Evolutionary conservation across 2,888 invertebrate species (phyloP).

Genomic region (Abrostola tripartita): DNA sequence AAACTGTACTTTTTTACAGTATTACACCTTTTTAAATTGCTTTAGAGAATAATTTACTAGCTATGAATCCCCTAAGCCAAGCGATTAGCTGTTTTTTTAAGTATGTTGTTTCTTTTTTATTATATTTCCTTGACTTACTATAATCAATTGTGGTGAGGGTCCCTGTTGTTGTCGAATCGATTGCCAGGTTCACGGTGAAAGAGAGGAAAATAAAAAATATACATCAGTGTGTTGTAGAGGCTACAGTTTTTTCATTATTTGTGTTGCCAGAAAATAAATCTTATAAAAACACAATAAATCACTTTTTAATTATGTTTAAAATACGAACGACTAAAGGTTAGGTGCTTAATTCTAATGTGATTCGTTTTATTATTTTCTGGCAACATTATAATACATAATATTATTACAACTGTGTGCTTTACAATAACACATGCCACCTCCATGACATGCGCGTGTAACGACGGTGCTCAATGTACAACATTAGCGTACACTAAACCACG

Average conservation of each 20-base stretch:
- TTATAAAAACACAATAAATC: too few relatives aligned
- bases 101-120: constrained; percentile 18
- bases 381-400: constrained; percentile 43
- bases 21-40: background rate
- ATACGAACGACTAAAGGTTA: too few relatives aligned
- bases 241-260: constrained; percentile 10
- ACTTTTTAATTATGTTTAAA: too few relatives aligned
- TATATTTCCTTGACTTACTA: constrained; percentile 78
- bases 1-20: background rate
- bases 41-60: constrained; percentile 58
- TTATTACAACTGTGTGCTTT: constrained; percentile 59
- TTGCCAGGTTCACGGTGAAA: constrained; percentile 65
- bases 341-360: background rate
- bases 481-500: constrained; percentile 32
- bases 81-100: constrained; percentile 48
- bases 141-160: constrained; percentile 86
- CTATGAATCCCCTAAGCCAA: constrained; percentile 34
- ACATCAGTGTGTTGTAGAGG: constrained; percentile 65
- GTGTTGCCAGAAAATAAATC: constrained; percentile 56
- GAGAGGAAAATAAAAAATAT: constrained; percentile 70
- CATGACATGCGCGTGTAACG: constrained; percentile 60
- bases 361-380: constrained; percentile 37
- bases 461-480: constrained; percentile 43
- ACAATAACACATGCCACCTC: constrained; percentile 62
- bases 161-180: constrained; percentile 75